Evolutionary conservation across 1,140 invertebrate species (phyloP), one percentile per base, ranked within the genome.

Genomic region (Physella acuta): DNA sequence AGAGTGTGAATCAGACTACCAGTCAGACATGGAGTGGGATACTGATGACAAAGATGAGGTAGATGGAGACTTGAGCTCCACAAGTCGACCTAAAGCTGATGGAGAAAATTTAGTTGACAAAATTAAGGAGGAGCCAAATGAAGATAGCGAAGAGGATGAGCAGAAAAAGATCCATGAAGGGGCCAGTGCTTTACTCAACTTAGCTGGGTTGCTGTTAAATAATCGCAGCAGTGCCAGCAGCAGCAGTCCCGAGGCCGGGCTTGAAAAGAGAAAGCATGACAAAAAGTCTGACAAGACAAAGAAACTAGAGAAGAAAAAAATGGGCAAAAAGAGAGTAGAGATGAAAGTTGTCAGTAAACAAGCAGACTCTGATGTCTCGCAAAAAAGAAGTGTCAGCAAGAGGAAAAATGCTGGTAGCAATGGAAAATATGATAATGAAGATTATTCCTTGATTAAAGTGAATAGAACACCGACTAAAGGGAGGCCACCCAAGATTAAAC

Each of bases 151-250:
- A 71, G 86, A 90, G 8, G 91, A 91, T 73, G 91, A 82, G 49
- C 72, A 90, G 78, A 87, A 90, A 60, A 90, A 90, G 73, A 91
- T 92, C 60, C 90, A 89, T 24, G 92, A 93, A 81, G 92, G 92
- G 68, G 91, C 91, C 0, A 91, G 93, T 75, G 92, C 92, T 0
- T 81, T 93, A 52, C 81, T 93, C 17, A 91, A 92, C 82, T 82
- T 92, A 30, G 91, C 91, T 0, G 90, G 90, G 8, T 88, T 90
- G 55, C 67, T 59, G 1, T 17, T 59, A 4, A 60, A 49, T 33
- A 33, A 68, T 33, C n/a, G 28, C 28, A 44, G 56, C 39, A 51
- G n/a, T 16, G 44, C 28, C 28, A 51, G 11, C 39, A 51, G 55
- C 37, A 24, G 28, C 2, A 20, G 16, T 28, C 11, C 55, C 28